Evolutionary conservation across 2,888 invertebrate genomes (phyloP), one percentile per base, ranked within the genome.

Genomic region (Drosophila pseudotakahashii): DNA sequence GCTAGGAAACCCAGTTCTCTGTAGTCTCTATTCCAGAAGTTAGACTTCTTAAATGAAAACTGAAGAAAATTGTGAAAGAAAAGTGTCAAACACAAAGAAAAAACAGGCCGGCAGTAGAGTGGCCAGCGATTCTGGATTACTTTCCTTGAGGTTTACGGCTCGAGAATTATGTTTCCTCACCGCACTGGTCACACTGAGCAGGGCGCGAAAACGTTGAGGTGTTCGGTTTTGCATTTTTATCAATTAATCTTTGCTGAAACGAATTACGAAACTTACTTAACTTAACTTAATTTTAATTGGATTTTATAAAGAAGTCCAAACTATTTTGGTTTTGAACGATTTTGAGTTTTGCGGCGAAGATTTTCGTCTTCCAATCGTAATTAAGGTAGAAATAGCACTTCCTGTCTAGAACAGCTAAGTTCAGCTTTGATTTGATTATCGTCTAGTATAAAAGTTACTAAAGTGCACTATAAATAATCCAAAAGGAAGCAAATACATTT

Each of bases 111-210:
- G 14, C 16, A 16, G 1, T 10, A 19, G 58, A 7, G 30, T 58
- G 30, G 11, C 58, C 58, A 41, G 11, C 3, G 26, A 3, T 6
- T 19, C 19, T 16, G 4, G 6, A 5, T 32, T 1, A 6, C n/a
- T 47, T 19, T 7, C 3, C 16, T 48, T 32, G 5, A 10, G 14
- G 5, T 4, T 16, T 11, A 32, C 7, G 6, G 7, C 5, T 16
- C 6, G 3, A 4, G 34, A 48, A 32, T 13, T 34, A 7, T 48
- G 34, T 1, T n/a, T 30, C 2, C 1, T 14, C 7, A 14, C 0
- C 6, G 2, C 3, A 23, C 19, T 59, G 58, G 58, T 39, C 41
- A 55, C 55, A 54, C 55, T 41, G n/a, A 9, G 1, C 6, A 10
- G 4, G n/a, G 41, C 58, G 34, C 51, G 36, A 13, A 57, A 34